Evolutionary conservation across 2,797 vertebrate genomes (phyloP).

Genomic region (Novumbra hubbsi): DNA sequence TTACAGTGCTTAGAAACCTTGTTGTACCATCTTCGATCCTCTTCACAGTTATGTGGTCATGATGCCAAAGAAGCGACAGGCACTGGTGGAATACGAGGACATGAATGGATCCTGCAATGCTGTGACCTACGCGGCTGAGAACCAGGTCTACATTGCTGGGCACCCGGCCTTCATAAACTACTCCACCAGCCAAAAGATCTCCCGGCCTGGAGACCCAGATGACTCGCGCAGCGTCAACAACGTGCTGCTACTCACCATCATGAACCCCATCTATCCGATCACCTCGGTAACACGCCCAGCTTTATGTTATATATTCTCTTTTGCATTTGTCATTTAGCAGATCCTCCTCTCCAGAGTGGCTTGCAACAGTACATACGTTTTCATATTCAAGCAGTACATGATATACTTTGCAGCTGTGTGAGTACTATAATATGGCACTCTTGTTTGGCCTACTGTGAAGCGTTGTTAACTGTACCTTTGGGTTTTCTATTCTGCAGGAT

Average conservation of each 20-base stretch:
- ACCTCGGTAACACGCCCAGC: slow-evolving; percentile 67
- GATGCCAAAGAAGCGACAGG: slow-evolving; percentile 96
- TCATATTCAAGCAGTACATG: neutral
- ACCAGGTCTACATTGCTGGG: slow-evolving; percentile 93
- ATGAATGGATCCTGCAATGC: slow-evolving; percentile 88
- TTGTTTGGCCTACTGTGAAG: neutral
- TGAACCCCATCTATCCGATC: slow-evolving; percentile 89
- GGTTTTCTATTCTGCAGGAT: slow-evolving; percentile 69
- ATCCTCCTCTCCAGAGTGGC: no score
- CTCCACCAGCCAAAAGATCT: slow-evolving; percentile 97
- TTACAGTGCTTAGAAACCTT: neutral
- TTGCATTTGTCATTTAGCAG: no score
- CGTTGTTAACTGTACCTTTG: neutral
- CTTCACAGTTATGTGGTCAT: slow-evolving; percentile 88
- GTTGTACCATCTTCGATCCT: neutral
- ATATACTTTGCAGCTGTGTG: neutral
- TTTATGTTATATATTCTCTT: no score
- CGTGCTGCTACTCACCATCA: slow-evolving; percentile 91
- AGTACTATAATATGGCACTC: neutral
- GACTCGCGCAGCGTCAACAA: slow-evolving; percentile 92
- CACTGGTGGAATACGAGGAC: slow-evolving; percentile 93
- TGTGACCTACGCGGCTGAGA: slow-evolving; percentile 90
- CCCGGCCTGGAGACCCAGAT: slow-evolving; percentile 86
- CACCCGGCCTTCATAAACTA: slow-evolving; percentile 96
- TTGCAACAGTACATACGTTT: neutral